Evolutionary conservation across 2,113 vertebrate species (phyloP), one percentile per base, ranked within the genome.

Genomic region (Craseonycteris thonglongyai): DNA sequence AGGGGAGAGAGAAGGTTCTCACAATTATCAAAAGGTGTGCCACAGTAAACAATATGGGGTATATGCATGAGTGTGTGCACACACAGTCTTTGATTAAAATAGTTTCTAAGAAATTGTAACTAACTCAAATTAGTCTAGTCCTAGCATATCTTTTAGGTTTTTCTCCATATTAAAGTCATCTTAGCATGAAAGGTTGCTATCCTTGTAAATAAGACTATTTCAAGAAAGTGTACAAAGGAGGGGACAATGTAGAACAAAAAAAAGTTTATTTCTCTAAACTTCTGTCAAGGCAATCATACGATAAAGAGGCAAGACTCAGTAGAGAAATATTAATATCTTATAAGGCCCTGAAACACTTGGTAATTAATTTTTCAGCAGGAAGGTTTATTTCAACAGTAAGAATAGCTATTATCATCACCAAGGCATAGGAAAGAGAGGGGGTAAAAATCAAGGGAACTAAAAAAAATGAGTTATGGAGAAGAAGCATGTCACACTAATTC

Each of bases 341-440:
- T 96, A 98, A 98, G 96, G 95, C 80, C 94, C 95, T 97, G 96
- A 97, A 98, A 97, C 92, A 96, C 45, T 94, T 74, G 86, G 81
- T 88, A 96, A 98, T 98, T 98, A 98, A 98, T 97, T 98, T 97
- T 98, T 98, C 94, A 98, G 92, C 92, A 97, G 97, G 95, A 95
- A 98, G 96, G 96, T 98, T 96, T 97, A 97, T 96, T 98, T 97
- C 96, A 94, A 90, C 89, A 94, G 90, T 75, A 87, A 93, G 92
- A 83, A 97, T 83, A 98, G 65, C 24, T 22, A 75, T 85, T 22
- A 75, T 85, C 65, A 59, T 45, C 47, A 54, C 68, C 66, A 66
- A 42, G 42, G 35, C 59, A 47, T 2, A 59, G 28, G 18, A 54
- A 5, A 45, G 18, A 21, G 0, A 33, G 72, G 13, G 10, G 6